Evolutionary conservation across 1,140 invertebrate species (phyloP).

Genomic region (Homarus americanus): DNA sequence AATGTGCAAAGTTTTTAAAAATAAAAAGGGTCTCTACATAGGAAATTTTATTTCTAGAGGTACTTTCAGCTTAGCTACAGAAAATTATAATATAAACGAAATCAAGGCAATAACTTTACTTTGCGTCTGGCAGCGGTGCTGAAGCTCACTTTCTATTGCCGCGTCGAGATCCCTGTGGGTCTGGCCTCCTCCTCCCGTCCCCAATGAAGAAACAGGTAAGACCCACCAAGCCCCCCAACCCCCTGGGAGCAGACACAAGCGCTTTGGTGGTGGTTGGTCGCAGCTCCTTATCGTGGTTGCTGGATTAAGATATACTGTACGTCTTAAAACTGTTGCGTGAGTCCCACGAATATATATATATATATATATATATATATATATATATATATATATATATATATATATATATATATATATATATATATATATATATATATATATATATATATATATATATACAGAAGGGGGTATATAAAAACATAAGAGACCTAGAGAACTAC

Average conservation of each 20-base stretch:
- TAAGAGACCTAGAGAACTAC: too few relatives aligned
- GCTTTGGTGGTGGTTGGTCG: not conserved
- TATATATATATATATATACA: not conserved
- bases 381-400: not conserved
- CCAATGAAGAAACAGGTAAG: too few relatives aligned
- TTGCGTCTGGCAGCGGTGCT: not conserved
- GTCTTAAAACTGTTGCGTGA: too few relatives aligned
- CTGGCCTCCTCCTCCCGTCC: not conserved
- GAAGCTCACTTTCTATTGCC: constrained; percentile 15
- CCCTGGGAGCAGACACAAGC: not conserved
- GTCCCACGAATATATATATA: constrained; percentile 5
- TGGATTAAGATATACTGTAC: too few relatives aligned
- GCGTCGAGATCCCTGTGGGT: not conserved
- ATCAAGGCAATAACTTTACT: not conserved
- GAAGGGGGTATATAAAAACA: not conserved
- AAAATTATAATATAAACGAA: too few relatives aligned
- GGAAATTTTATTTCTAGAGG: too few relatives aligned
- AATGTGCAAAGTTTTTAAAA: too few relatives aligned
- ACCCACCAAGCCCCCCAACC: not conserved
- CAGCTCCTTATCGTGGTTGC: too few relatives aligned
- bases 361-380: not conserved
- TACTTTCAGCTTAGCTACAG: too few relatives aligned
- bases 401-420: not conserved
- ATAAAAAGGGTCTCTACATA: too few relatives aligned
- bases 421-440: not conserved